Conservation (phyloP, 2,888 invertebrate species). For the Gonocerus acuteangulatus region DNA sequence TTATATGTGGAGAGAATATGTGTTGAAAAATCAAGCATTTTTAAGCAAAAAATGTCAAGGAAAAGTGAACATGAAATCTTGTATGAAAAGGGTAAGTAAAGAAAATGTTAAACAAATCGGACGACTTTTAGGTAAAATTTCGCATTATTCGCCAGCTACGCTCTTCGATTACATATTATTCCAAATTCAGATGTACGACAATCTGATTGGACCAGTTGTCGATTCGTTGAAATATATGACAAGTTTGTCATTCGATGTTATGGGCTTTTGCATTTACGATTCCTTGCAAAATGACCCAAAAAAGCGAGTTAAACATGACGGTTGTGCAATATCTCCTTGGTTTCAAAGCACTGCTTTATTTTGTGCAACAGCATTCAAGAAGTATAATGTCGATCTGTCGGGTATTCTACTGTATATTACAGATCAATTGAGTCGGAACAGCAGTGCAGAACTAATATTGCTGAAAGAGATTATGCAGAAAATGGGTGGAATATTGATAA, state of each 20-base stretch:
- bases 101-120: constrained; percentile 97
- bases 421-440: constrained; percentile 91
- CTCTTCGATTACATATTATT: constrained; percentile 84
- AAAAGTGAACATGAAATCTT: constrained; percentile 82
- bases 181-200: constrained; percentile 88
- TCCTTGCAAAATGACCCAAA: constrained; percentile 68
- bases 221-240: constrained; percentile 96
- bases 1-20: constrained; percentile 93
- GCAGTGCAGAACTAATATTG: constrained; percentile 78
- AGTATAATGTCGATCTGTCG: constrained; percentile 91
- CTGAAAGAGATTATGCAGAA: constrained; percentile 96
- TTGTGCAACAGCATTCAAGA: constrained; percentile 92
- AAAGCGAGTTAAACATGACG: constrained; percentile 75
- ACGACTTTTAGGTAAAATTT: constrained; percentile 89
- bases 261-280: constrained; percentile 92
- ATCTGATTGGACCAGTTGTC: constrained; percentile 89
- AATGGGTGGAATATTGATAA: constrained; percentile 98
- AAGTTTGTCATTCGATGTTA: constrained; percentile 87
- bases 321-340: constrained; percentile 88
- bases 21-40: constrained; percentile 70
- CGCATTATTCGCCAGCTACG: constrained; percentile 90
- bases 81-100: constrained; percentile 95
- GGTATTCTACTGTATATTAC: constrained; percentile 94
- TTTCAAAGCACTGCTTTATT: constrained; percentile 90
- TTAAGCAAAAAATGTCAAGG: constrained; percentile 45